Percentiles rank a stretch among this genome's conserved stretches.
Conservation (phyloP, 2,113 vertebrate species). For the Xyrauchen texanus region DNA sequence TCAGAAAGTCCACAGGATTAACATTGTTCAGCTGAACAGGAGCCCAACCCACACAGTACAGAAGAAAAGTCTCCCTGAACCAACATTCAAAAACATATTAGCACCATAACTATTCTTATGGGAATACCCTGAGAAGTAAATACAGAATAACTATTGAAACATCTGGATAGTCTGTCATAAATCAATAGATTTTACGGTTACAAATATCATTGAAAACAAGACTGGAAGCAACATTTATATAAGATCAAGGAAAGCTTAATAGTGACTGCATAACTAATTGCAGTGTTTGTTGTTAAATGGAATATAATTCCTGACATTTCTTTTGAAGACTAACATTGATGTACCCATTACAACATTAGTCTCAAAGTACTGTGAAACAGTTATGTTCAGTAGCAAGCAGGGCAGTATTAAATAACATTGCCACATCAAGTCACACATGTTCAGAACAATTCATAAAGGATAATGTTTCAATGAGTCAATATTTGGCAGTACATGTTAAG, state of each 20-base stretch:
- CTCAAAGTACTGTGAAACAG: too few species aligned
- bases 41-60: too few species aligned
- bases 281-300: neutral
- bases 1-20: neutral
- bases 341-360: neutral
- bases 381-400: neutral
- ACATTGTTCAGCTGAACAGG: too few species aligned
- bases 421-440: neutral
- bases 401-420: neutral
- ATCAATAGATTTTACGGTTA: neutral
- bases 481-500: neutral
- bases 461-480: neutral
- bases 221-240: neutral
- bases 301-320: neutral
- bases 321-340: constrained; percentile 10
- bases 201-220: neutral
- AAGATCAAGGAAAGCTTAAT: neutral
- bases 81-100: too few species aligned
- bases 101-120: too few species aligned
- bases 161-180: neutral
- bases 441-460: neutral
- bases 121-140: neutral
- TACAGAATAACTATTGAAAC: neutral
- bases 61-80: too few species aligned
- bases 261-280: neutral